These are phyloP conservation scores for Nerophis ophidion DNA, from an alignment of 2,113 vertebrate species.

Conservation along the genomic window DNA sequence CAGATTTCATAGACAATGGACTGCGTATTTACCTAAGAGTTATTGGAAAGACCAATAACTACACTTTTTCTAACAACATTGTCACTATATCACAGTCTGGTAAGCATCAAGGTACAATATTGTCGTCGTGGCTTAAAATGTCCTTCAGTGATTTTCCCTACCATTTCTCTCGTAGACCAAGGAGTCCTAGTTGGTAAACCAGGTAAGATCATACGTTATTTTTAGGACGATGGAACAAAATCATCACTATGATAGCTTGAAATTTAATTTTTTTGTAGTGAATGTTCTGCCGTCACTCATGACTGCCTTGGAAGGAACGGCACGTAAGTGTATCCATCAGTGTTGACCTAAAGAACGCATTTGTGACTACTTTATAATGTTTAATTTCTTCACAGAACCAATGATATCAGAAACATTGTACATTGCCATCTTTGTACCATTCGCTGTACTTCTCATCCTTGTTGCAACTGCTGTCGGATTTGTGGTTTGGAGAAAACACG, in stretches of 20 bases:
- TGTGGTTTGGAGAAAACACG: conserved; percentile 13
- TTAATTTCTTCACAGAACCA: background rate
- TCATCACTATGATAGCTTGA: background rate
- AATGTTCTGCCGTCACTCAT: background rate
- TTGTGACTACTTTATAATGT: background rate
- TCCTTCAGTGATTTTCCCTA: background rate
- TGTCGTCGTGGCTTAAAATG: background rate
- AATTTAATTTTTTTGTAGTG: background rate
- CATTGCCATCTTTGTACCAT: conserved; percentile 4
- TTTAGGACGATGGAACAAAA: background rate
- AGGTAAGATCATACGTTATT: conserved; percentile 12
- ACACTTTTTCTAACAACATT: rapidly evolving
- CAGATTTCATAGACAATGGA: rapidly evolving
- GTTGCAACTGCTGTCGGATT: conserved; percentile 4
- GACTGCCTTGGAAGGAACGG: background rate
- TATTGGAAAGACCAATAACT: rapidly evolving
- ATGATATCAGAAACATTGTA: rapidly evolving
- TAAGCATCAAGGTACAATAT: conserved; percentile 14
- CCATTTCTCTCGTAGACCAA: background rate
- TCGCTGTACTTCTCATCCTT: conserved; percentile 14
- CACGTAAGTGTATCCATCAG: background rate
- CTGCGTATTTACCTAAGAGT: conserved; percentile 24
- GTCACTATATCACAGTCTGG: conserved; percentile 22
- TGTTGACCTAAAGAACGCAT: background rate
- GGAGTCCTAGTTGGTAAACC: rapidly evolving